These are phyloP conservation scores for Trichopoda pennipes DNA, from an alignment of 2,888 invertebrate genomes.

Conservation along the genomic window DNA sequence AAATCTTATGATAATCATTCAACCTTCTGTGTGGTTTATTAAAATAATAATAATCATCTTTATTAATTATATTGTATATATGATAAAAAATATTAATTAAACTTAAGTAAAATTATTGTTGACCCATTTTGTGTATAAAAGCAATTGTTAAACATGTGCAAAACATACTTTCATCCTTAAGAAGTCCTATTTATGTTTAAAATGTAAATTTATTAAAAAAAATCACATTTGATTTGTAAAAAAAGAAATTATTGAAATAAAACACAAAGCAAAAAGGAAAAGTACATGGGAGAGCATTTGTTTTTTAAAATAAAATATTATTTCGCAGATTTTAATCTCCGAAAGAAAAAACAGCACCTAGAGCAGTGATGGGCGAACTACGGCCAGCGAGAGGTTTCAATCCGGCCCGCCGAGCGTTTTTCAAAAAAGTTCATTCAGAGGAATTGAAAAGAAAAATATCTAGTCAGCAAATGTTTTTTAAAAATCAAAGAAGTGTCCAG, in stretches of 20 bases:
- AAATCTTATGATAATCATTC: slow-evolving; percentile 66
- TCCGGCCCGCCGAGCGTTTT: no score
- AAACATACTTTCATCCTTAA: slow-evolving; percentile 40
- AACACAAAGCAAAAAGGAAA: neutral
- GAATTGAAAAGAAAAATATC: no score
- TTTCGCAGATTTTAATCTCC: no score
- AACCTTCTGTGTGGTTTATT: slow-evolving; percentile 48
- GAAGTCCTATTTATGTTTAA: slow-evolving; percentile 51
- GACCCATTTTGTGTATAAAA: slow-evolving; percentile 57
- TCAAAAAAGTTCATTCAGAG: no score
- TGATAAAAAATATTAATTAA: slow-evolving; percentile 38
- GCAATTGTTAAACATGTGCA: slow-evolving; percentile 66
- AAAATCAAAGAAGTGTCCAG: no score
- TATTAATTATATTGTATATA: slow-evolving; percentile 50
- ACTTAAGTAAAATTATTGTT: slow-evolving; percentile 56
- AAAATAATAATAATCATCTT: slow-evolving; percentile 26
- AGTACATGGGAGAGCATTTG: no score
- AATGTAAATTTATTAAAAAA: slow-evolving; percentile 52
- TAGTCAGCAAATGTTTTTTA: no score
- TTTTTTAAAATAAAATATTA: no score
- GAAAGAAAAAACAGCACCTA: no score
- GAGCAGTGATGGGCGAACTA: no score
- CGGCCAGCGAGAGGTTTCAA: no score
- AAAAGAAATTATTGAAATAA: slow-evolving; percentile 4
- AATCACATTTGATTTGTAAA: neutral